A percentile compares a stretch with the other conserved stretches of the same genome.
Conservation (phyloP, 2,113 vertebrate species). For the Trochalopteron elliotii region DNA sequence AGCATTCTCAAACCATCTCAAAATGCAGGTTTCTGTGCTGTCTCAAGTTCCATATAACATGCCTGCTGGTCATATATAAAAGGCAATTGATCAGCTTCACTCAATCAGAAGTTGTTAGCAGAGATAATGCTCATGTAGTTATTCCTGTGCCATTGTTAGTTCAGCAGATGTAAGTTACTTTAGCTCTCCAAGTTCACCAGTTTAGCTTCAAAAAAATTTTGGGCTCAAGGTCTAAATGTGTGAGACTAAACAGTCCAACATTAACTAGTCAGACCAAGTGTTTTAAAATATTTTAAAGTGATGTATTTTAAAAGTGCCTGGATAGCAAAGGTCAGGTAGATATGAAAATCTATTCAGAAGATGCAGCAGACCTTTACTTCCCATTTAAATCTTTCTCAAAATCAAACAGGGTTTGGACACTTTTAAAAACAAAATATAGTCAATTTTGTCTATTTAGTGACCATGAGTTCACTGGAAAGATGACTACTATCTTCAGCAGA, state of each 20-base stretch:
- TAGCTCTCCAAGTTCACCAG: background rate
- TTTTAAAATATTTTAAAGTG: background rate
- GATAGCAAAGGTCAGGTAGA: background rate
- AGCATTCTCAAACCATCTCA: background rate
- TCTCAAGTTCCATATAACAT: background rate
- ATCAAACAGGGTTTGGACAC: background rate
- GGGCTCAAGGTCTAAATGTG: background rate
- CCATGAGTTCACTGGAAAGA: background rate
- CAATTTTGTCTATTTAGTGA: background rate
- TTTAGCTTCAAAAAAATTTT: background rate
- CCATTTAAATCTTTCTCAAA: background rate
- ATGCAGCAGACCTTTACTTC: background rate
- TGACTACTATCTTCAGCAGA: background rate
- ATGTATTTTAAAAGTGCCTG: background rate
- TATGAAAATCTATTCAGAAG: background rate
- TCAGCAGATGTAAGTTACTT: background rate
- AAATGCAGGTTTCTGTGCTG: background rate
- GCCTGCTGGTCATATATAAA: background rate
- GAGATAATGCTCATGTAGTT: background rate
- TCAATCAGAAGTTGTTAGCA: background rate
- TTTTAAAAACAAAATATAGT: background rate
- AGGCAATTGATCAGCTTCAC: background rate
- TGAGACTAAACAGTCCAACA: background rate
- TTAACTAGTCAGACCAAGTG: background rate
- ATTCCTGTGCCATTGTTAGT: background rate